A percentile compares a stretch with the other conserved stretches of the same genome.
phyloP scores from a whole-genome alignment of 2,888 invertebrate species.

The Chrysopilus asiliformis region DNA sequence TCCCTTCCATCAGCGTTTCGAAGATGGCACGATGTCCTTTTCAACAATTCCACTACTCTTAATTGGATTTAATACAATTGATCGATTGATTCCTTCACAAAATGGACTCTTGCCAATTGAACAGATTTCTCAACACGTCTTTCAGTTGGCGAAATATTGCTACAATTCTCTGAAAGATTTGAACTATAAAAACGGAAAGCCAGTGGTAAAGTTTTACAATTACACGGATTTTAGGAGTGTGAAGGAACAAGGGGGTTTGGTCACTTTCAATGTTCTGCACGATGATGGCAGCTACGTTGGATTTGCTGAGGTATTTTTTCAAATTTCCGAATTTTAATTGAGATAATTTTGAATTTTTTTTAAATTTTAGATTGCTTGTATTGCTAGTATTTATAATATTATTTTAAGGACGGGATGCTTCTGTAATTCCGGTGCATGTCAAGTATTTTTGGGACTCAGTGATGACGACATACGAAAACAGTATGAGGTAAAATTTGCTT shows the following conservation, averaged over 20 bases:
- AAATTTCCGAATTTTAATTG: not conserved
- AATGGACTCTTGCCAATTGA: conserved; percentile 38
- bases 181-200: conserved; percentile 57
- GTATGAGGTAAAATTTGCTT: conserved; percentile 42
- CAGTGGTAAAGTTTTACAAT: conserved; percentile 57
- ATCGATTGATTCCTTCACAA: conserved; percentile 44
- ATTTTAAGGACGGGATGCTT: conserved; percentile 88
- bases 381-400: conserved; percentile 76
- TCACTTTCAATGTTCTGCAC: conserved; percentile 77
- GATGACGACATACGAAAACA: conserved; percentile 59
- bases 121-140: conserved; percentile 59
- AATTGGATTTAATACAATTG: conserved; percentile 67
- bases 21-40: conserved; percentile 88
- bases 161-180: conserved; percentile 47
- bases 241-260: conserved; percentile 64
- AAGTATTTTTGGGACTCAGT: conserved; percentile 56
- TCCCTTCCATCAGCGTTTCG: conserved; percentile 66
- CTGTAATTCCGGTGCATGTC: conserved; percentile 93
- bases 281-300: conserved; percentile 70
- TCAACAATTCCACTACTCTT: conserved; percentile 68
- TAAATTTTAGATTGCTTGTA: conserved; percentile 61
- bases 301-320: conserved; percentile 61
- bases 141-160: conserved; percentile 58
- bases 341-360: conserved; percentile 7
- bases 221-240: conserved; percentile 52